Conservation (phyloP, 2,888 invertebrate genomes). For the Cantharis flavilabris region DNA sequence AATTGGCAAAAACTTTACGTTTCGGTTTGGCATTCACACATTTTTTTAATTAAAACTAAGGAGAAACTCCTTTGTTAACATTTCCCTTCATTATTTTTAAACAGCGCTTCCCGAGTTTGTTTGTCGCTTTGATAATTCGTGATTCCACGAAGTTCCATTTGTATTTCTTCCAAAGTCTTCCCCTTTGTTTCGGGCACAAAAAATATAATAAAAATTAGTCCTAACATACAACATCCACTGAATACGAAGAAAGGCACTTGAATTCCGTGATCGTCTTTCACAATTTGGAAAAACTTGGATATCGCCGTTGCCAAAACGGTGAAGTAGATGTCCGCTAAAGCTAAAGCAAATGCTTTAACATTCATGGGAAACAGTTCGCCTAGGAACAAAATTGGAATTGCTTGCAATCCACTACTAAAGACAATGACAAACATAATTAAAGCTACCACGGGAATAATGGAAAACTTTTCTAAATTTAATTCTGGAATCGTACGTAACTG, state of each 20-base stretch:
- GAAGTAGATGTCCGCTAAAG: constrained; percentile 58
- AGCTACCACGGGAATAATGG: constrained; percentile 54
- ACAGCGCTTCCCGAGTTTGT: background rate
- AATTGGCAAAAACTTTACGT: background rate
- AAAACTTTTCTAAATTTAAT: constrained; percentile 41
- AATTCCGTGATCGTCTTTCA: constrained; percentile 63
- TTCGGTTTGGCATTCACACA: background rate
- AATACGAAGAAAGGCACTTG: constrained; percentile 71
- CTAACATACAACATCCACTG: constrained; percentile 63
- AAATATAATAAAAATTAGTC: constrained; percentile 64
- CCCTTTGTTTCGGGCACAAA: constrained; percentile 73
- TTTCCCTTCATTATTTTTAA: background rate
- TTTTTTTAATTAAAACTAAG: background rate
- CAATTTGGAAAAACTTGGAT: constrained; percentile 54
- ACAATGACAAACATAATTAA: constrained; percentile 55
- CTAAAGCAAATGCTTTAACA: constrained; percentile 60
- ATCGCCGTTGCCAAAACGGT: constrained; percentile 55
- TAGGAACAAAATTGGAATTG: constrained; percentile 57
- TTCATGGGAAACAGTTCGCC: constrained; percentile 60
- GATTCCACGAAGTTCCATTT: constrained; percentile 60
- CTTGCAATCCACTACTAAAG: constrained; percentile 57
- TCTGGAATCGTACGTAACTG: constrained; percentile 48
- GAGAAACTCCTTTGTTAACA: background rate
- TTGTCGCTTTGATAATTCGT: background rate
- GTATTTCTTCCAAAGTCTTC: constrained; percentile 71